These are phyloP conservation scores for Drosophila nannoptera DNA, from an alignment of 1,140 invertebrate genomes.

Conservation along the genomic window DNA sequence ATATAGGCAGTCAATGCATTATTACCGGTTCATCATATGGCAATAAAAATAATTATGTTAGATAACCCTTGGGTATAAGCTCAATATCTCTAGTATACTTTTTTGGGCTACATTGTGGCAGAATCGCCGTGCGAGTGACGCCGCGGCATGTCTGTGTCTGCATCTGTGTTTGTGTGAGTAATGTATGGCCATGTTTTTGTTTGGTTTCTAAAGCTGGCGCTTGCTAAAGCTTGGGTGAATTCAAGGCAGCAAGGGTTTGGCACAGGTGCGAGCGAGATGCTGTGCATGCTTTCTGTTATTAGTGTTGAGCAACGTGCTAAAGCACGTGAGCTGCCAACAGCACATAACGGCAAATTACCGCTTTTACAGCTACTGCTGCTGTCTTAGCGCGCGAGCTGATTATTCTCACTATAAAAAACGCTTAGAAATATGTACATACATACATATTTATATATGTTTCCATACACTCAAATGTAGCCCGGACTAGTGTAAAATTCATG, in stretches of 20 bases:
- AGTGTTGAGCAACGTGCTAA: constrained; percentile 43
- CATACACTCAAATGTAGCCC: no score
- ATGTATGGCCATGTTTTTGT: constrained; percentile 35
- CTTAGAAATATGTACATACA: constrained; percentile 5
- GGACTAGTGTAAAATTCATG: background rate
- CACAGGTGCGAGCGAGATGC: constrained; percentile 43
- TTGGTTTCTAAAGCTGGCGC: constrained; percentile 48
- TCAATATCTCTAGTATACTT: constrained; percentile 20
- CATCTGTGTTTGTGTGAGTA: background rate
- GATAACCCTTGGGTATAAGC: no score
- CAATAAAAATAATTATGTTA: background rate
- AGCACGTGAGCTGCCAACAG: constrained; percentile 26
- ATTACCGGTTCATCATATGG: background rate
- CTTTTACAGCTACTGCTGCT: constrained; percentile 19
- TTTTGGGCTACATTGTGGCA: constrained; percentile 17
- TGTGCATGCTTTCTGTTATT: constrained; percentile 36
- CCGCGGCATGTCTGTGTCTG: background rate
- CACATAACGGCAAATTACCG: constrained; percentile 26
- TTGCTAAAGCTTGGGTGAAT: constrained; percentile 37
- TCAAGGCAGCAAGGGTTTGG: constrained; percentile 14
- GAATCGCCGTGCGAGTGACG: background rate
- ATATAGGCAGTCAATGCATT: background rate
- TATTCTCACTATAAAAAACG: constrained; percentile 4
- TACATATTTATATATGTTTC: background rate
- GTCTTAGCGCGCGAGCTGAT: constrained; percentile 12